Base-by-base conservation (phyloP, 2,888 invertebrate genomes). In the Caenorhabditis zanzibari region DNA sequence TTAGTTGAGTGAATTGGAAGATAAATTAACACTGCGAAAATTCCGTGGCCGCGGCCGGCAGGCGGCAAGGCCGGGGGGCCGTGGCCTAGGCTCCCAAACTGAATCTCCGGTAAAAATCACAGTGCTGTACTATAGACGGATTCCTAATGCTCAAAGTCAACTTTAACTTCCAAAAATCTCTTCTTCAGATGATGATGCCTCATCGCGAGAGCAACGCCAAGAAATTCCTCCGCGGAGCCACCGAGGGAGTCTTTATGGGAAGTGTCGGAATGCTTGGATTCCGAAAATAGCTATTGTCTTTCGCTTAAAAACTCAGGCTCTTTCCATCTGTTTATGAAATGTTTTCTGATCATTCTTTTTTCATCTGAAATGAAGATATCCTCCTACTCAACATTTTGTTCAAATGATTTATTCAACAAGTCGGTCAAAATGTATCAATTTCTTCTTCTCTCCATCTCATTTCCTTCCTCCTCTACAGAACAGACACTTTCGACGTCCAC, bases 211-310 rank as follows among this genome's bases (percentile, higher is more conserved):
- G 84, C 52, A 84, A 84, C 32, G 80, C 80, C 19, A 71, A 68
- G 26, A 75, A 69, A 41, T 84, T 84, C 32, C 52, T 84, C 28
- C 28, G 76, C 26, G 84, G 84, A 38, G 84, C 84, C 10, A 80
- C 84, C 3, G 84, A 84, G 44, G 84, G 84, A 41, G 56, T 84
- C 0, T 66, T 84, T 28, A 84, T 84, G 84, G 84, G 84, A 52
- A 80, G 75, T 54, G 38, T 84, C n/a, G 84, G 84, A 41, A 84
- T 84, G 80, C 68, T 84, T n/a, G 79, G 79, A 16, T 68, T 79
- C 58, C 58, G 76, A 35, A 76, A 41, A 66, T 69, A 61, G 38
- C n/a, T 24, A 16, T 63, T 38, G 54, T 66, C 22, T 59, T 32
- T 61, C 49, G 38, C 38, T 59, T 32, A 52, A 22, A 32, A 19